Percentiles rank a stretch among this genome's conserved stretches.
Conservation (phyloP, 2,888 invertebrate genomes). For the Lycocerus yunnanus region DNA sequence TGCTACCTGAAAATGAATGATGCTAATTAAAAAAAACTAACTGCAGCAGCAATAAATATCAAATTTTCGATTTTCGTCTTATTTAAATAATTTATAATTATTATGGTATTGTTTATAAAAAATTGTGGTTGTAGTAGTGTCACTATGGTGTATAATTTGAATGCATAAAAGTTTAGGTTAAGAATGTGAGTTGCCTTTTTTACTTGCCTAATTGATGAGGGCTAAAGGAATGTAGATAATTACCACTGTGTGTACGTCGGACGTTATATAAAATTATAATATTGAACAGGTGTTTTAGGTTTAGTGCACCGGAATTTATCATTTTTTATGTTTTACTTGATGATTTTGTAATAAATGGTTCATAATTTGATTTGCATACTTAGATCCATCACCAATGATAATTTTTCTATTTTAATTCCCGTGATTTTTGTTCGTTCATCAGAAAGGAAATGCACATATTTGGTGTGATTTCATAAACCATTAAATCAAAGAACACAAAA, state of each 20-base stretch:
- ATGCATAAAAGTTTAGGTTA: constrained; percentile 8
- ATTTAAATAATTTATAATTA: not conserved
- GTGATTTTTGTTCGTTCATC: not conserved
- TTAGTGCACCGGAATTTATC: constrained; percentile 1
- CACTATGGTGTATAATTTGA: not conserved
- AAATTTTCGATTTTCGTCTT: not conserved
- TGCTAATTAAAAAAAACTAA: not conserved
- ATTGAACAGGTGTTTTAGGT: constrained; percentile 31
- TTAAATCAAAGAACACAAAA: not conserved
- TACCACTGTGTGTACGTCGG: constrained; percentile 29
- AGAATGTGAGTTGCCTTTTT: constrained; percentile 34
- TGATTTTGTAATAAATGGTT: constrained; percentile 1
- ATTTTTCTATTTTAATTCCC: not conserved
- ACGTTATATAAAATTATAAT: constrained; percentile 20
- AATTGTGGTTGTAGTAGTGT: not conserved
- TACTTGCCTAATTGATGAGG: constrained; percentile 38
- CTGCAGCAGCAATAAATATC: not conserved
- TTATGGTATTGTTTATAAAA: not conserved
- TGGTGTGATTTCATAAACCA: not conserved
- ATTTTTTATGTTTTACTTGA: constrained; percentile 5
- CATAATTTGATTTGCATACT: not conserved
- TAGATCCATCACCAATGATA: not conserved
- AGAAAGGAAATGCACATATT: not conserved
- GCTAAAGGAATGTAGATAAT: constrained; percentile 41
- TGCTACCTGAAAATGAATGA: constrained; percentile 1